Conservation (phyloP, 2,113 vertebrate genomes). For the Perccottus glenii region DNA sequence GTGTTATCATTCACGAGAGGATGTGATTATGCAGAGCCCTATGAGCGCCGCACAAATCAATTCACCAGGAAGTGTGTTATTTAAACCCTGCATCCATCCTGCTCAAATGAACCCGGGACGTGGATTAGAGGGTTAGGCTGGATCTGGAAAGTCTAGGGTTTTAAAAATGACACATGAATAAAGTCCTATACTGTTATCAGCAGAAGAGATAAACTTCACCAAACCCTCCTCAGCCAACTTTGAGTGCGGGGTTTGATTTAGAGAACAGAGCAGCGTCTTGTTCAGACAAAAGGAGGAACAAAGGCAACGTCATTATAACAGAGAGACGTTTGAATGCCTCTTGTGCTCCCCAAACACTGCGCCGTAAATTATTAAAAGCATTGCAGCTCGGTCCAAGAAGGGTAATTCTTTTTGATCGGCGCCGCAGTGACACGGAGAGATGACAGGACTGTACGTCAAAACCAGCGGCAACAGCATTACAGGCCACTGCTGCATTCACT, state of each 20-base stretch:
- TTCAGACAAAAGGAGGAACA: constrained; percentile 13
- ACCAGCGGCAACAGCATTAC: no score
- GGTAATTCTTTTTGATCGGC: constrained; percentile 17
- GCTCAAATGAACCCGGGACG: no score
- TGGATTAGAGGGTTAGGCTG: no score
- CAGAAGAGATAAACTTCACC: no score
- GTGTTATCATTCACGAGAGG: constrained; percentile 30
- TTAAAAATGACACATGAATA: no score
- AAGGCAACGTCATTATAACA: constrained; percentile 24
- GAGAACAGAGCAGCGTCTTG: constrained; percentile 28
- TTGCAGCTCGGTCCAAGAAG: constrained; percentile 4
- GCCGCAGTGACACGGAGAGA: constrained; percentile 8
- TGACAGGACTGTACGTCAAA: constrained; percentile 25
- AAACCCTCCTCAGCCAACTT: not conserved
- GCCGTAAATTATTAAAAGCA: constrained; percentile 34
- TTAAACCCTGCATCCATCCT: no score
- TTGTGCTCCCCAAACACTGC: constrained; percentile 15
- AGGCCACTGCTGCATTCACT: not conserved
- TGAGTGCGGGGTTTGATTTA: constrained; percentile 18
- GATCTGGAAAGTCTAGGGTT: no score
- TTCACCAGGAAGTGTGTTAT: constrained; percentile 8
- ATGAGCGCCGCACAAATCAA: constrained; percentile 20
- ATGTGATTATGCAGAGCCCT: constrained; percentile 23
- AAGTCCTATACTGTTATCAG: no score
- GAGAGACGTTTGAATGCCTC: constrained; percentile 28